Percentiles rank a stretch among this genome's conserved stretches.
These are phyloP conservation scores for Dryobotodes eremita DNA, from an alignment of 2,888 invertebrate genomes.

Conservation along the genomic window DNA sequence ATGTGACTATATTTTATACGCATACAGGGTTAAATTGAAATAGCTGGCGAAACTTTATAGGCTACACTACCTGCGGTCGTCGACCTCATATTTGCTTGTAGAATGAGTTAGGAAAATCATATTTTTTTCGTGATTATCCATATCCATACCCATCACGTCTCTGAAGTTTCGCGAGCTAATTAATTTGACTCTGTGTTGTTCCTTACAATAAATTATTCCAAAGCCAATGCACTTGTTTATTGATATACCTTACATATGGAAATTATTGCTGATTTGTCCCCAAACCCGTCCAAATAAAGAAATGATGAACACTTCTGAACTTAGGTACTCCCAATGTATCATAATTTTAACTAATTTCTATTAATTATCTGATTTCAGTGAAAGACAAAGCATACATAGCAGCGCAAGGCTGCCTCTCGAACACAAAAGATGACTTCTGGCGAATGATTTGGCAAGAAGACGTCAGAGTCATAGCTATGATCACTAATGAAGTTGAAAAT, in stretches of 20 bases:
- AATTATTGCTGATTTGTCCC: background rate
- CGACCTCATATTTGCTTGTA: no score
- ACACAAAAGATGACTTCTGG: conserved; percentile 98
- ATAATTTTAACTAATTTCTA: background rate
- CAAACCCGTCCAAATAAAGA: background rate
- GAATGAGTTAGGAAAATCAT: no score
- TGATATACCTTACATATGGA: background rate
- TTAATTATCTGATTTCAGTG: conserved; percentile 72
- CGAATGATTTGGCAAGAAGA: conserved; percentile 99
- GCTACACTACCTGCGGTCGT: no score
- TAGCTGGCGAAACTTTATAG: no score
- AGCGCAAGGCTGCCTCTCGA: conserved; percentile 97
- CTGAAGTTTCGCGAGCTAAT: no score
- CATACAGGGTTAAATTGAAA: no score
- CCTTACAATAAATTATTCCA: background rate
- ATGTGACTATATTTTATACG: no score
- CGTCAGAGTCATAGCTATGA: conserved; percentile 99
- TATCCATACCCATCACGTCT: no score
- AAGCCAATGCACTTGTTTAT: background rate
- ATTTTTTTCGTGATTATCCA: background rate
- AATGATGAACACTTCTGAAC: background rate
- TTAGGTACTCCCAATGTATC: background rate
- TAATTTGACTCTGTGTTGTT: background rate
- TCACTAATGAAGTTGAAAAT: conserved; percentile 98
- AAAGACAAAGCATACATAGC: conserved; percentile 94